These are phyloP conservation scores for Emydoidea blandingii DNA, from an alignment of 2,797 vertebrate genomes.

Conservation along the genomic window DNA sequence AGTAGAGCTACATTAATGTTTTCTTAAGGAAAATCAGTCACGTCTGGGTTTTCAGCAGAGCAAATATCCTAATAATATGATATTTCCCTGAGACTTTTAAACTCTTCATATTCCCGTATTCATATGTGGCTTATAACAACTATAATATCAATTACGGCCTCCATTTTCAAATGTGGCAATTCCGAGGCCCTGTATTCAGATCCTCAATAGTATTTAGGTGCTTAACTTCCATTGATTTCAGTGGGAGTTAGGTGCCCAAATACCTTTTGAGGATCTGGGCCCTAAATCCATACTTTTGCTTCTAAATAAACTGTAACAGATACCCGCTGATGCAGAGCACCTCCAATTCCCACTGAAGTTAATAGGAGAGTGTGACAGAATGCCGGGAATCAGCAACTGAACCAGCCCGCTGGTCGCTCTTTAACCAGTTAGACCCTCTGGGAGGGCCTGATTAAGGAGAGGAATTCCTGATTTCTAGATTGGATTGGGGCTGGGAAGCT, in stretches of 20 bases:
- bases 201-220: not conserved
- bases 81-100: constrained; percentile 61
- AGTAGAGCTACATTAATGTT: constrained; percentile 75
- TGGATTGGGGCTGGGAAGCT: not conserved
- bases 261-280: not conserved
- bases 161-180: not conserved
- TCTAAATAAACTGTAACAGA: too few relatives aligned
- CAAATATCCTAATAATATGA: constrained; percentile 58
- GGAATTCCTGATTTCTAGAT: not conserved
- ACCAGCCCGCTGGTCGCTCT: not conserved
- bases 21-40: constrained; percentile 72
- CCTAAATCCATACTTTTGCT: not conserved
- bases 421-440: not conserved
- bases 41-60: constrained; percentile 68
- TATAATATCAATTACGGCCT: not conserved
- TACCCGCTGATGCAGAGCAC: not conserved
- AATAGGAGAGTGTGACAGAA: not conserved
- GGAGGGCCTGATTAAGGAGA: not conserved
- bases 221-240: not conserved
- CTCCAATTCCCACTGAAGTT: not conserved
- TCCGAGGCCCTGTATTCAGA: not conserved
- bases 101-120: constrained; percentile 54
- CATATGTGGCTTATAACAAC: constrained; percentile 34
- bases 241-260: not conserved
- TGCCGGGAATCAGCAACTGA: not conserved